These are phyloP conservation scores for Oncorhynchus keta DNA, from an alignment of 2,113 vertebrate species.

Conservation along the genomic window DNA sequence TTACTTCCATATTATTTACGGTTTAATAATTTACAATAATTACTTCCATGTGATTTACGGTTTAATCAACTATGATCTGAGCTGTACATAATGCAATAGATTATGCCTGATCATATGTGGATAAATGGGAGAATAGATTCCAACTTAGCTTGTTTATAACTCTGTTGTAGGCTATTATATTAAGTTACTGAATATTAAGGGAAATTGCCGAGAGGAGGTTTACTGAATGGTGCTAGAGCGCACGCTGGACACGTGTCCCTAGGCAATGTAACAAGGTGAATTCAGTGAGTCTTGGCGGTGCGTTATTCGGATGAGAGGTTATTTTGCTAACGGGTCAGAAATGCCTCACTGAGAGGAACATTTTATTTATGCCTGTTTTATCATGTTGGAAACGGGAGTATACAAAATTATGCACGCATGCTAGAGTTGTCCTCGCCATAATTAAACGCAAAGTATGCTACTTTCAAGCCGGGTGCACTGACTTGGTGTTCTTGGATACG, in stretches of 20 bases:
- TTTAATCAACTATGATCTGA: background rate
- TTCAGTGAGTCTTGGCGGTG: background rate
- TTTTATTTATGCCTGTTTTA: background rate
- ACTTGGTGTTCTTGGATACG: background rate
- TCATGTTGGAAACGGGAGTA: background rate
- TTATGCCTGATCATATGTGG: background rate
- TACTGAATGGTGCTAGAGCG: too few relatives aligned
- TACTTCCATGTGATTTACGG: background rate
- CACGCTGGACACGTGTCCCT: too few relatives aligned
- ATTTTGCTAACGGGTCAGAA: background rate
- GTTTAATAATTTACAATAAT: background rate
- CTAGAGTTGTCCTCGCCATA: background rate
- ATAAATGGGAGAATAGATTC: background rate
- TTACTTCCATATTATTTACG: background rate
- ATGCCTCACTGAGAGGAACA: background rate
- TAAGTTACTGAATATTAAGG: too few relatives aligned
- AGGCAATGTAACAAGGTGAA: too few relatives aligned
- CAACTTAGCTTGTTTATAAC: too few relatives aligned
- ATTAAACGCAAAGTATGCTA: background rate
- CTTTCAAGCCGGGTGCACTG: background rate
- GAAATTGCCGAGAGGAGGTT: too few relatives aligned
- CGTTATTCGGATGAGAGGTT: slow-evolving; percentile 6
- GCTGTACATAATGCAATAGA: background rate
- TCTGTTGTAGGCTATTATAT: too few relatives aligned
- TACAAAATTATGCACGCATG: background rate